phyloP scores from a whole-genome alignment of 2,113 vertebrate species.

The Naja naja region DNA sequence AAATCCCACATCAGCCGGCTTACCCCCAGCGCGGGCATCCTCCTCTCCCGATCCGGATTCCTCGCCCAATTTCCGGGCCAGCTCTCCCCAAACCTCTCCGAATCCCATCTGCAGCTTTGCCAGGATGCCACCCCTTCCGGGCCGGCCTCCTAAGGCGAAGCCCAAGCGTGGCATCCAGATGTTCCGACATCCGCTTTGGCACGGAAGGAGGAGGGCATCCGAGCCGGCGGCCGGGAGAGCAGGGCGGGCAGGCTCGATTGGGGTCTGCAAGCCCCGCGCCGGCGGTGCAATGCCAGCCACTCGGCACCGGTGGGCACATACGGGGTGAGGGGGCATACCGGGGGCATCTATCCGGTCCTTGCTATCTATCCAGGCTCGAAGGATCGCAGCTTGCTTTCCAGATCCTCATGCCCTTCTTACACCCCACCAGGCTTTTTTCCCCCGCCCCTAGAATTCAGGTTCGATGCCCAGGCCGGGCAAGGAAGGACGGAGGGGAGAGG shows the following conservation, averaged over 20 bases:
- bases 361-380: background rate
- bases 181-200: background rate
- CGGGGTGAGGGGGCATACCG: background rate
- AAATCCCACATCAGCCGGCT: background rate
- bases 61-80: background rate
- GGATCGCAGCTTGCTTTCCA: background rate
- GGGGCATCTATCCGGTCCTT: background rate
- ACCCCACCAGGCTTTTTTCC: background rate
- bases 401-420: rapidly evolving
- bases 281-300: background rate
- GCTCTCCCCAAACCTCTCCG: background rate
- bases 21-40: background rate
- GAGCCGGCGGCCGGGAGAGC: background rate
- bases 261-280: background rate
- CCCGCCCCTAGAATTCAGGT: no score
- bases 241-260: background rate
- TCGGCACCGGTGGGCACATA: no score
- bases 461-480: background rate
- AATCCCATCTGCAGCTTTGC: background rate
- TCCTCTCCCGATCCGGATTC: background rate
- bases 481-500: background rate
- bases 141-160: background rate
- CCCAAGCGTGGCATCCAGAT: background rate
- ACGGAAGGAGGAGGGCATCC: background rate
- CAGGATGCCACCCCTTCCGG: background rate